A percentile compares a stretch with the other conserved stretches of the same genome.
These are phyloP conservation scores for Margarornis squamiger DNA, from an alignment of 2,797 vertebrate species.

Conservation along the genomic window DNA sequence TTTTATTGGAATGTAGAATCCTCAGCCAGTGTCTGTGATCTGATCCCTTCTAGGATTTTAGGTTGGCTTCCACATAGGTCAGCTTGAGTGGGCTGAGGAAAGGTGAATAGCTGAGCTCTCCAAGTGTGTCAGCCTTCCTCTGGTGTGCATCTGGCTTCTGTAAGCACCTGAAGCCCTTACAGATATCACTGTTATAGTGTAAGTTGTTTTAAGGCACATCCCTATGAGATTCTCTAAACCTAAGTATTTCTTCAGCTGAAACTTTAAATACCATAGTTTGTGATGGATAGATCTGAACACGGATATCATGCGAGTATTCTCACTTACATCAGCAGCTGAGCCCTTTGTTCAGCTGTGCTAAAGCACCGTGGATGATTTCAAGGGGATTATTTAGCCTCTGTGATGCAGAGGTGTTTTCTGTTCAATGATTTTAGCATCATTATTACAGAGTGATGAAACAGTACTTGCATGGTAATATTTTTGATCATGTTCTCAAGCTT, in stretches of 20 bases:
- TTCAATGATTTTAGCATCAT: background rate
- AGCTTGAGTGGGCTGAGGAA: background rate
- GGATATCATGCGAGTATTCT: background rate
- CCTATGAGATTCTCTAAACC: background rate
- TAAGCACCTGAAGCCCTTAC: background rate
- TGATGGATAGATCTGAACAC: background rate
- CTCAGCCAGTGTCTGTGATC: fast-evolving
- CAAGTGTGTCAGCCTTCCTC: background rate
- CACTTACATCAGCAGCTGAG: background rate
- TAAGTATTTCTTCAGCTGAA: background rate
- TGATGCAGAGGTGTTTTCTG: background rate
- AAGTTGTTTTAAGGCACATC: background rate
- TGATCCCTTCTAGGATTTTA: background rate
- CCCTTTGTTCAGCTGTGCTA: background rate
- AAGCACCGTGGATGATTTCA: background rate
- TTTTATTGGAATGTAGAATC: background rate
- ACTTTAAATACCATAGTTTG: fast-evolving
- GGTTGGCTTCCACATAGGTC: background rate
- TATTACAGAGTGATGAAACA: background rate
- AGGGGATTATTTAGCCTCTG: background rate
- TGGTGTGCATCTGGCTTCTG: background rate
- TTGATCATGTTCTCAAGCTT: background rate
- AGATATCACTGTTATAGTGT: background rate
- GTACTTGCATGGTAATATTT: background rate
- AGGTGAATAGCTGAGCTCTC: background rate